These are phyloP conservation scores for Thamnophis elegans DNA, from an alignment of 2,797 vertebrate species.

Conservation along the genomic window DNA sequence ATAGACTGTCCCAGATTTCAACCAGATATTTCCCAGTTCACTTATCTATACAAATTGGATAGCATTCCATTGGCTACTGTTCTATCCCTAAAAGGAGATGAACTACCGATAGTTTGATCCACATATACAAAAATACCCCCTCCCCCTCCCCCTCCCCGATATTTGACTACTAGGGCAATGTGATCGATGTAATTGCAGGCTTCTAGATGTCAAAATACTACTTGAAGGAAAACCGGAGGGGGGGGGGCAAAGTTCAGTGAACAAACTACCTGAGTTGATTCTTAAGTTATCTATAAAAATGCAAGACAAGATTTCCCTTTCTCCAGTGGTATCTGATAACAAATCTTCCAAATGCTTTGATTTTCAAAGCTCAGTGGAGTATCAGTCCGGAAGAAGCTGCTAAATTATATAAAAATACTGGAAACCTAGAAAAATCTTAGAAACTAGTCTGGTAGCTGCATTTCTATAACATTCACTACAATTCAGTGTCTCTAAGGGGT, in stretches of 20 bases:
- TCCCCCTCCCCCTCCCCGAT: fast-evolving
- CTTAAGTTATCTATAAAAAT: neutral
- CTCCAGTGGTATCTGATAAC: neutral
- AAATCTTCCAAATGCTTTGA: neutral
- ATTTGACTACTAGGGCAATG: neutral
- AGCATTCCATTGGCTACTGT: neutral
- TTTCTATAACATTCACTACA: neutral
- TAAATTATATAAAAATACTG: neutral
- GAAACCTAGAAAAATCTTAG: neutral
- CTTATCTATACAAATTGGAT: neutral
- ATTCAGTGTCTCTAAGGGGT: neutral
- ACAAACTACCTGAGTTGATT: neutral
- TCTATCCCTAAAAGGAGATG: neutral
- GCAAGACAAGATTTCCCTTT: neutral
- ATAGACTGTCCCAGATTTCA: neutral
- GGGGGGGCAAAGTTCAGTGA: neutral
- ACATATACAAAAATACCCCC: neutral
- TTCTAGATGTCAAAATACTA: neutral
- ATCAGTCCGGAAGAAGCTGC: neutral
- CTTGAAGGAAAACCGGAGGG: neutral
- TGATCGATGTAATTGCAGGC: neutral
- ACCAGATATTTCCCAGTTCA: neutral
- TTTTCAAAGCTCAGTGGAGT: neutral
- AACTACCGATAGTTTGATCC: neutral
- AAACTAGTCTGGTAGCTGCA: neutral